These are phyloP conservation scores for Drosophila melanosoma DNA, from an alignment of 2,888 invertebrate genomes.

Conservation along the genomic window DNA sequence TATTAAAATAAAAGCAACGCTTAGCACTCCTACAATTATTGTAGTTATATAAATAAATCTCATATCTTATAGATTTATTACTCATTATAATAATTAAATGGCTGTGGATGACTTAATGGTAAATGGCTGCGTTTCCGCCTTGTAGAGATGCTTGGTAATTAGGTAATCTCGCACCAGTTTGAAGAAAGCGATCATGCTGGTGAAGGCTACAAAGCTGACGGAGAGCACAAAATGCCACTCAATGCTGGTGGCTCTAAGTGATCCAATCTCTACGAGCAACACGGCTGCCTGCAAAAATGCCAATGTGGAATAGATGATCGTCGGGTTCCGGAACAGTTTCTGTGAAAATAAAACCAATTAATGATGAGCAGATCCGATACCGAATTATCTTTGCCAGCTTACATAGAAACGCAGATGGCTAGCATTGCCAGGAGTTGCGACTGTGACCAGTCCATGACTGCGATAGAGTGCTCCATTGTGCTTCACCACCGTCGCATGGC, in stretches of 20 bases:
- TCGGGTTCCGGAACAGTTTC: conserved; percentile 95
- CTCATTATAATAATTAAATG: not conserved
- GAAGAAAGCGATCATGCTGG: conserved; percentile 96
- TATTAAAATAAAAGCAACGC: not conserved
- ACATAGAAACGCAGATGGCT: conserved; percentile 95
- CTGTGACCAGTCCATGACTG: conserved; percentile 92
- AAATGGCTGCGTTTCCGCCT: conserved; percentile 74
- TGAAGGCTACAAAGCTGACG: conserved; percentile 93
- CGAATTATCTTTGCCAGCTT: conserved; percentile 84
- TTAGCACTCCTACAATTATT: not conserved
- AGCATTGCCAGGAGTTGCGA: conserved; percentile 94
- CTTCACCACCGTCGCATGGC: conserved; percentile 90
- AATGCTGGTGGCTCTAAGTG: conserved; percentile 91
- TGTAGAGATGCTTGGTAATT: conserved; percentile 92
- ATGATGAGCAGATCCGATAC: not conserved
- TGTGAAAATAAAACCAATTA: conserved; percentile 85
- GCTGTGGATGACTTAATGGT: conserved; percentile 24
- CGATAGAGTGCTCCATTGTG: conserved; percentile 90
- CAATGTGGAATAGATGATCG: conserved; percentile 90
- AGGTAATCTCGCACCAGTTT: conserved; percentile 94
- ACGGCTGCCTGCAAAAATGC: conserved; percentile 90
- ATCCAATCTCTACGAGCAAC: conserved; percentile 91
- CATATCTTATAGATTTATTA: conserved; percentile 2
- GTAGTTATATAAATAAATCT: not conserved
- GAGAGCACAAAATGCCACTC: conserved; percentile 97